phyloP scores from a whole-genome alignment of 2,797 vertebrate genomes.

The Anisognathus igniventris region DNA sequence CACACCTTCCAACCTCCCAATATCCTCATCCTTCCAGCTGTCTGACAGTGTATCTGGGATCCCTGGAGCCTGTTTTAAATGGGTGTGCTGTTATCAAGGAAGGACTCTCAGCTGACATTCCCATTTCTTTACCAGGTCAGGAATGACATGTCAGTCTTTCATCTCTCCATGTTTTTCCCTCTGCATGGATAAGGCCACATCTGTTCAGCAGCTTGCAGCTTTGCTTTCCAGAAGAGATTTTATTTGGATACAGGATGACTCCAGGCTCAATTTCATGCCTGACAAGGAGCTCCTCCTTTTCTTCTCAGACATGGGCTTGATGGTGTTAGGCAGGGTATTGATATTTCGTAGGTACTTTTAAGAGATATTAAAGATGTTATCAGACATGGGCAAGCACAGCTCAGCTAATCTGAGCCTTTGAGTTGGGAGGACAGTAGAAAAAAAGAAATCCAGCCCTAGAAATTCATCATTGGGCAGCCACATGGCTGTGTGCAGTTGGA shows the following conservation, averaged over 20 bases:
- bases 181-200: background rate
- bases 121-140: background rate
- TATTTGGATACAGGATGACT: background rate
- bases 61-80: background rate
- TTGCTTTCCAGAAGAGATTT: background rate
- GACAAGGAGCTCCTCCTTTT: background rate
- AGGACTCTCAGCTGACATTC: background rate
- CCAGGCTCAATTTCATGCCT: background rate
- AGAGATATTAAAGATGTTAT: background rate
- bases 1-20: background rate
- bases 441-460: background rate
- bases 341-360: background rate
- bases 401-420: background rate
- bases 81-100: no score
- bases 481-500: background rate
- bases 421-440: background rate
- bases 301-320: background rate
- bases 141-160: background rate
- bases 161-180: background rate
- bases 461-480: background rate
- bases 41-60: background rate
- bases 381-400: background rate
- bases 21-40: rapidly evolving
- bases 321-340: background rate
- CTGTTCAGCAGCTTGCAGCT: background rate